Evolutionary conservation across 1,140 invertebrate genomes (phyloP), one percentile per base, ranked within the genome.

Genomic region (Cepaea nemoralis): DNA sequence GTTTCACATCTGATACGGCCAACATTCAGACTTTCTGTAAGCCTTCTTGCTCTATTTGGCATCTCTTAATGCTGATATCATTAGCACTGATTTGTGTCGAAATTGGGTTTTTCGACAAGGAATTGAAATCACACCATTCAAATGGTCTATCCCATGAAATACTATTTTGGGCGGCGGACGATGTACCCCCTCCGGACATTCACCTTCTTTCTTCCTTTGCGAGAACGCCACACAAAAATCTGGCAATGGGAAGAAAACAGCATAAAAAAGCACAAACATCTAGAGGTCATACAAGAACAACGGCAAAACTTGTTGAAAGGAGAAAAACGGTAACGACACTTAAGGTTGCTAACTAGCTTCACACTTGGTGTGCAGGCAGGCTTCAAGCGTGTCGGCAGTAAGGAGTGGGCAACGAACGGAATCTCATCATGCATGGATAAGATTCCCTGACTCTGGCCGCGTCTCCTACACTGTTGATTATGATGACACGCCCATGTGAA

Each of bases 211-310:
- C 71, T 74, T 35, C 71, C 70, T 31, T 74, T 74, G 14, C 71
- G 70, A 74, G 71, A 74, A 35, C 71, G 71, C 71, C 71, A 74
- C 42, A 48, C 71, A 74, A 74, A 74, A 74, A 74, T 74, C 71
- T 74, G 71, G 40, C 33, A 74, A 35, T 27, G 71, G 24, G 40
- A 74, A 48, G 22, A 48, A 50, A 31, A 74, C 48, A 39, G 71
- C 24, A 48, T 42, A 74, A 74, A 12, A 16, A 74, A 48, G 71
- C 42, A 45, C 31, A 45, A 2, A 74, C 71, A 74, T 42, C 48
- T n/a, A 74, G 3, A 45, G 31, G 71, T 42, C 22, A 74, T 10
- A 74, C n/a, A 50, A 45, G 71, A 74, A 74, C 37, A 74, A 74
- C 42, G 40, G 16, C 71, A 19, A 74, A 33, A 19, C 1, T 42